Percentiles rank a stretch among this genome's conserved stretches.
phyloP scores from a whole-genome alignment of 2,888 invertebrate genomes.

The Myopa tessellatipennis region DNA sequence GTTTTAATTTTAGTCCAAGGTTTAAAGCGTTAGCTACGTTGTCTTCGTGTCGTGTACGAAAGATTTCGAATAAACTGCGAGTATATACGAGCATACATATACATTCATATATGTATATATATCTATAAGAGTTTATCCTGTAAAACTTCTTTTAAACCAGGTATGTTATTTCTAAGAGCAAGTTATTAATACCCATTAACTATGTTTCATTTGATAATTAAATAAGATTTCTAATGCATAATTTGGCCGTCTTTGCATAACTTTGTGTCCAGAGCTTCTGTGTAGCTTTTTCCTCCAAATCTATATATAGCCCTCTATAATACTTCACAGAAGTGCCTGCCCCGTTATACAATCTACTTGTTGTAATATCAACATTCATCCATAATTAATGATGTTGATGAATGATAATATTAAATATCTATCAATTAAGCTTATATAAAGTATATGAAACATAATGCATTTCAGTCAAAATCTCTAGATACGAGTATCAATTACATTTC shows the following conservation, averaged over 20 bases:
- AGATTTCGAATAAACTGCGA: background rate
- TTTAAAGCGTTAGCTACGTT: conserved; percentile 57
- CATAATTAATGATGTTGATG: background rate
- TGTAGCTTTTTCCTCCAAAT: conserved; percentile 20
- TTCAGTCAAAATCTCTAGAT: too few relatives aligned
- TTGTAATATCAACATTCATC: background rate
- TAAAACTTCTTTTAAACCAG: conserved; percentile 4
- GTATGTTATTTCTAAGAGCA: conserved; percentile 7
- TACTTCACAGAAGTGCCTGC: background rate
- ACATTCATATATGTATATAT: background rate
- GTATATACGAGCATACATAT: background rate
- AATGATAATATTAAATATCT: too few relatives aligned
- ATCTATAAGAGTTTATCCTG: background rate
- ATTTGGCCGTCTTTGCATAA: background rate
- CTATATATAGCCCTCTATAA: conserved; percentile 13
- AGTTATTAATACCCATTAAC: background rate
- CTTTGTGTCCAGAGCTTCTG: conserved; percentile 8
- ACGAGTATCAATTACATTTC: background rate
- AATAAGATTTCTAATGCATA: too few relatives aligned
- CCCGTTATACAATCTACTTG: background rate
- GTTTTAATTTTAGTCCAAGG: conserved; percentile 66
- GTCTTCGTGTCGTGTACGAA: conserved; percentile 4
- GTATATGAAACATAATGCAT: too few relatives aligned
- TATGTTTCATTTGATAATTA: too few relatives aligned
- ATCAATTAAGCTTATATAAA: too few relatives aligned